Evolutionary conservation across 2,797 vertebrate genomes (phyloP).

Genomic region (Channa striata): DNA sequence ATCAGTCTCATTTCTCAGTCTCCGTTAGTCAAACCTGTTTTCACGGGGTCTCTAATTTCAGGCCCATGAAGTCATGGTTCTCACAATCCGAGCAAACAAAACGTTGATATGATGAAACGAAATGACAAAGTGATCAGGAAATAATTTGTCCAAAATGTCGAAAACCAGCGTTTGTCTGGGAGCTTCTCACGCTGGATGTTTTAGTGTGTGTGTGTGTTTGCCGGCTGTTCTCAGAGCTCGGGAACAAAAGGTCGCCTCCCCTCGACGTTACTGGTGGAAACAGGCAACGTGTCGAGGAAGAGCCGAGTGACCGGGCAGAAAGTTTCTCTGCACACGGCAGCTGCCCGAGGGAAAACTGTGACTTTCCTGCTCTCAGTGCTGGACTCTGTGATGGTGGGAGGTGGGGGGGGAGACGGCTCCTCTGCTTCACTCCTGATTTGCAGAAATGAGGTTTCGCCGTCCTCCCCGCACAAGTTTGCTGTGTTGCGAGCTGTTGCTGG

Average conservation of each 20-base stretch:
- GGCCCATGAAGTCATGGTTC: background rate
- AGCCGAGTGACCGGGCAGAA: constrained; percentile 5
- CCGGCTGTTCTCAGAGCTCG: constrained; percentile 35
- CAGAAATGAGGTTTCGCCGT: constrained; percentile 2
- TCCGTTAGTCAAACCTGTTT: constrained; percentile 4
- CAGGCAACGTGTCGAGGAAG: constrained; percentile 48
- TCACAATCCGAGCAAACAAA: constrained; percentile 6
- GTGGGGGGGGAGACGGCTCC: background rate
- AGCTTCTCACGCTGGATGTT: constrained; percentile 15
- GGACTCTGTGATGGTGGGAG: constrained; percentile 8
- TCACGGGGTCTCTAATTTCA: background rate
- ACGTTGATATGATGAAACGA: background rate
- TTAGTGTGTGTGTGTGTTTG: constrained; percentile 23
- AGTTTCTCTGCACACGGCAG: background rate
- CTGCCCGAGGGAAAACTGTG: constrained; percentile 15
- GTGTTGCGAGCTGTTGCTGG: constrained; percentile 68
- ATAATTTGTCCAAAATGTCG: background rate
- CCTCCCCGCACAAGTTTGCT: constrained; percentile 39
- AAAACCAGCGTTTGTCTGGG: background rate
- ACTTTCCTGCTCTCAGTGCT: background rate
- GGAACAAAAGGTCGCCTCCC: constrained; percentile 72
- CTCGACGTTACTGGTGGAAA: constrained; percentile 43
- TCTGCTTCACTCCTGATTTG: constrained; percentile 1
- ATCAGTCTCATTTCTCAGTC: background rate
- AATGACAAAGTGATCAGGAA: background rate